Base-by-base conservation (phyloP, 2,797 vertebrate species). In the Eleutherodactylus coqui region DNA sequence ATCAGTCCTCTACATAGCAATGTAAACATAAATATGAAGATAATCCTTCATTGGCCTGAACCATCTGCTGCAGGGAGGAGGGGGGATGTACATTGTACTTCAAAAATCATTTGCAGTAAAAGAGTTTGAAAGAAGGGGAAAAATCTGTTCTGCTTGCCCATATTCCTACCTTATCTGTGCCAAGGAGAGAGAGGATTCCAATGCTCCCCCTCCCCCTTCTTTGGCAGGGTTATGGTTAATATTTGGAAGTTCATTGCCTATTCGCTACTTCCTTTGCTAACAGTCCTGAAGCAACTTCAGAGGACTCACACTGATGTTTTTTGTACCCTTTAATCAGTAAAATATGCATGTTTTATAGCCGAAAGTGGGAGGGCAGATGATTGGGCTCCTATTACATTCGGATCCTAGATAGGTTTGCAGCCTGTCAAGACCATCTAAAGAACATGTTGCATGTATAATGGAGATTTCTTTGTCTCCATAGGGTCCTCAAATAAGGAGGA, bases 271-370 rank as follows among this genome's bases (percentile, higher is more conserved):
- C 38, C 82, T 19, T 75, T 51, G 27, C 72, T 60, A 27, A 29
- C 0, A 70, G 51, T 47, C 34, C 80, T 49, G 85, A 45, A 70
- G 75, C 75, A 49, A 67, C 64, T 62, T 84, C 27, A 45, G 36
- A 29, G 6, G 75, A 64, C 45, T 72, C 62, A 17, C 9, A 75
- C 43, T 45, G 76, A 60, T 82, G 77, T 84, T 82, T 51, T 60
- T 34, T 67, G 77, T 47, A 27, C 43, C 24, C 79, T 60, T 75
- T 84, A 75, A 84, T 75, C 60, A 87, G 67, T 84, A 84, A 84
- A 87, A 87, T 84, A 78, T 87, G 86, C 60, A 67, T 34, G 69
- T 84, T 43, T 84, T 27, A 69, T 67, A 75, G 73, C 58, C 19
- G 11, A 41, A 43, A 6, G 86, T 69, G 69, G 75, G 55, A 51